Evolutionary conservation across 2,113 vertebrate species (phyloP).

Genomic region (Mola mola): DNA sequence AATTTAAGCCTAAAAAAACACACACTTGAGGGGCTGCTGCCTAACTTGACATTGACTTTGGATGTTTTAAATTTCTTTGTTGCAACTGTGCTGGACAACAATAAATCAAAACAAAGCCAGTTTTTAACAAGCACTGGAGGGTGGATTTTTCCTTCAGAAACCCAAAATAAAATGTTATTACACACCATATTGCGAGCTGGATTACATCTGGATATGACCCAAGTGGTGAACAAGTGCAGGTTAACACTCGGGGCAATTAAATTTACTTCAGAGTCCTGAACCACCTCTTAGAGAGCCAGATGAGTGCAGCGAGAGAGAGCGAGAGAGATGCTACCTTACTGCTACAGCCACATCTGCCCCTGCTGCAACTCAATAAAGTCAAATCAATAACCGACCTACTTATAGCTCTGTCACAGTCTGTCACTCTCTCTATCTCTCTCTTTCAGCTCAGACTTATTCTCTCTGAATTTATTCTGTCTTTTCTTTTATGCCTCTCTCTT

Average conservation of each 20-base stretch:
- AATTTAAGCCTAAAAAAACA: too few relatives aligned
- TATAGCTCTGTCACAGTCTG: constrained; percentile 65
- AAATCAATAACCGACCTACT: constrained; percentile 71
- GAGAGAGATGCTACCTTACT: constrained; percentile 33
- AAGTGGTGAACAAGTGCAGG: constrained; percentile 14
- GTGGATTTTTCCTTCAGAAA: constrained; percentile 23
- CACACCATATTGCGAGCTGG: not conserved
- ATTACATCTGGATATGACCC: constrained; percentile 11
- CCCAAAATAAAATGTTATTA: too few relatives aligned
- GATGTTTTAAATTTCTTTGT: too few relatives aligned
- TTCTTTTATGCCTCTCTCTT: constrained; percentile 43
- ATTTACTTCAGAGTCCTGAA: constrained; percentile 23
- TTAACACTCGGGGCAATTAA: constrained; percentile 18
- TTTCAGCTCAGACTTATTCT: constrained; percentile 61
- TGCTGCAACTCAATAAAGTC: constrained; percentile 68
- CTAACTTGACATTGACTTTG: too few relatives aligned
- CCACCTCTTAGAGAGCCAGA: constrained; percentile 33
- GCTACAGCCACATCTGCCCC: constrained; percentile 56
- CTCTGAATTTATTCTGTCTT: constrained; percentile 66
- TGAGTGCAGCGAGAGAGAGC: constrained; percentile 33
- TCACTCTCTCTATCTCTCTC: constrained; percentile 65
- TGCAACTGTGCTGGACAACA: too few relatives aligned
- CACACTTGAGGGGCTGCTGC: too few relatives aligned
- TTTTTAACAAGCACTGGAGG: constrained; percentile 11
- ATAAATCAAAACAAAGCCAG: not conserved